These are phyloP conservation scores for Agrochola litura DNA, from an alignment of 2,888 invertebrate species.

Conservation along the genomic window DNA sequence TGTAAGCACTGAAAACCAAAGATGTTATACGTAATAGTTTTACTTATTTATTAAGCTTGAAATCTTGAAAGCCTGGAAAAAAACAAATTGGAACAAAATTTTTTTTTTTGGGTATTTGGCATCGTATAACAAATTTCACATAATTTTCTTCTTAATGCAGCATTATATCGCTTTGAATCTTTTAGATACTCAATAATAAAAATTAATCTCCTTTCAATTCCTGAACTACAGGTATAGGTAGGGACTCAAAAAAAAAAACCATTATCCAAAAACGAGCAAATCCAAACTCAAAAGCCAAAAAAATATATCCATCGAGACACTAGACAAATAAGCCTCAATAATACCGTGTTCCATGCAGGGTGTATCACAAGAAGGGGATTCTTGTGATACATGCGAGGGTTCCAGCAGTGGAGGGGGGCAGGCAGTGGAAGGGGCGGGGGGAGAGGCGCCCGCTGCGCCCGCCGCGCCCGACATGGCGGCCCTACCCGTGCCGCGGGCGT, in stretches of 20 bases:
- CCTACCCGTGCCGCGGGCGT: conserved; percentile 94
- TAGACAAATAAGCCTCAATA: too few relatives aligned
- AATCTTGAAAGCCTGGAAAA: background rate
- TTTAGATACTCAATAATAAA: too few relatives aligned
- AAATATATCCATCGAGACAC: too few relatives aligned
- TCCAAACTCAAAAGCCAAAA: too few relatives aligned
- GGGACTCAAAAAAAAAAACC: too few relatives aligned
- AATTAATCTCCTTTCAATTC: too few relatives aligned
- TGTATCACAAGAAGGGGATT: conserved; percentile 73
- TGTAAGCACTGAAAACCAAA: conserved; percentile 6
- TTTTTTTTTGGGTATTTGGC: background rate
- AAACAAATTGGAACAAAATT: background rate
- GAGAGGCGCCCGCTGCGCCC: conserved; percentile 59
- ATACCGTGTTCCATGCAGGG: conserved; percentile 50
- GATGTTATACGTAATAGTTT: background rate
- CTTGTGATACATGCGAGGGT: conserved; percentile 75
- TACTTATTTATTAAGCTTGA: background rate
- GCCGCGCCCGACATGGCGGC: conserved; percentile 66
- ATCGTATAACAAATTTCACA: background rate
- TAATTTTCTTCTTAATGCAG: background rate
- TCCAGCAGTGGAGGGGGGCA: conserved; percentile 56
- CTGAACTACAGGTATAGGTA: too few relatives aligned
- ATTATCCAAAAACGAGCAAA: too few relatives aligned
- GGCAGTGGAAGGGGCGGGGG: conserved; percentile 90
- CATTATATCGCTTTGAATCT: too few relatives aligned